These are phyloP conservation scores for Tachina fera DNA, from an alignment of 2,888 invertebrate genomes.

Conservation along the genomic window DNA sequence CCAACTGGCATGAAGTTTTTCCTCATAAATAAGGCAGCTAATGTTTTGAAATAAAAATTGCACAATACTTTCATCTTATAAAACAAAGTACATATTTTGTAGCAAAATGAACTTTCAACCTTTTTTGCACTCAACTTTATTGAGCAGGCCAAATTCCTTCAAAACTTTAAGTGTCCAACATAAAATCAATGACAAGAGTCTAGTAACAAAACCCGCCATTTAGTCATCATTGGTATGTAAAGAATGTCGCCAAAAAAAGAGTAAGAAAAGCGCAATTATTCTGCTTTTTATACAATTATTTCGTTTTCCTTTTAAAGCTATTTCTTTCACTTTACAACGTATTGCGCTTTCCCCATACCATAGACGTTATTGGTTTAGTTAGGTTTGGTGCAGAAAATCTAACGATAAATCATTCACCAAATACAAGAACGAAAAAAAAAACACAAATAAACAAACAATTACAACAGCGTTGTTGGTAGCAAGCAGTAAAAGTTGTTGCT, in stretches of 20 bases:
- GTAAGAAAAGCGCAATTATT: not conserved
- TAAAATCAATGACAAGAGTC: conserved; percentile 8
- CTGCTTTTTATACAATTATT: conserved; percentile 10
- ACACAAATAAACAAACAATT: conserved; percentile 41
- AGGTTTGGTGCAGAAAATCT: conserved; percentile 42
- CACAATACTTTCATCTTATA: too few relatives aligned
- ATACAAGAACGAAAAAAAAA: conserved; percentile 26
- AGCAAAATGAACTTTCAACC: too few relatives aligned
- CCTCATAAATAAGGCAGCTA: too few relatives aligned
- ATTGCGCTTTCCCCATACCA: conserved; percentile 37
- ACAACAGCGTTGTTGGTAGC: conserved; percentile 15
- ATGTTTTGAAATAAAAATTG: too few relatives aligned
- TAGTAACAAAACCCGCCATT: conserved; percentile 53
- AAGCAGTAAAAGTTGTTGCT: conserved; percentile 18
- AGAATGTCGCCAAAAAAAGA: conserved; percentile 48
- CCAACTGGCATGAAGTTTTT: too few relatives aligned
- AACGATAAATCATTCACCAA: conserved; percentile 68
- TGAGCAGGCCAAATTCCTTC: not conserved
- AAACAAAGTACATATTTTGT: too few relatives aligned
- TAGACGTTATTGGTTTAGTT: conserved; percentile 58
- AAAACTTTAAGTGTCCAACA: conserved; percentile 4
- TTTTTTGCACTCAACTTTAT: not conserved
- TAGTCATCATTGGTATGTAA: conserved; percentile 66
- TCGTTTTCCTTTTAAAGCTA: not conserved
- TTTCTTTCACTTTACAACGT: conserved; percentile 22